Evolutionary conservation across 2,797 vertebrate genomes (phyloP).

Genomic region (Semotilus atromaculatus): DNA sequence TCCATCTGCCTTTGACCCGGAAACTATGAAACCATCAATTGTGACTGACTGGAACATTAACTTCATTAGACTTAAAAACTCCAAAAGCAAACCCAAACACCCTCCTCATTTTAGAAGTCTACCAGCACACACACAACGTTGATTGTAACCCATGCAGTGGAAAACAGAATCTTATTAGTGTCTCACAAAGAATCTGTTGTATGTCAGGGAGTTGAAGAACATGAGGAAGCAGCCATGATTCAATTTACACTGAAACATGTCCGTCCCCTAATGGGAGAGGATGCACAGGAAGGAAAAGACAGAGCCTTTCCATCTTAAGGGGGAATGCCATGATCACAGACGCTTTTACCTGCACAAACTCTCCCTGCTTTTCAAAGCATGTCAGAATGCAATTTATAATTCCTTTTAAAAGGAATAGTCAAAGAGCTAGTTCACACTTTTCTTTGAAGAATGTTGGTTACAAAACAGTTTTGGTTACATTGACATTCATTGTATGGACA

Average conservation of each 20-base stretch:
- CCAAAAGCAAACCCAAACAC: background rate
- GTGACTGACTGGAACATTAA: background rate
- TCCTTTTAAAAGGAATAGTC: no score
- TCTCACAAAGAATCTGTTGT: conserved; percentile 38
- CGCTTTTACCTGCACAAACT: background rate
- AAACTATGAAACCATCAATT: background rate
- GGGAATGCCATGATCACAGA: background rate
- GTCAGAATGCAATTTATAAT: background rate
- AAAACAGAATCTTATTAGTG: conserved; percentile 35
- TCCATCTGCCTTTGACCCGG: background rate
- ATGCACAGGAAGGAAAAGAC: background rate
- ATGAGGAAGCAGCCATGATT: conserved; percentile 19
- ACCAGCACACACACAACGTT: background rate
- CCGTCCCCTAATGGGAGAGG: background rate
- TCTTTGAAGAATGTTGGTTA: no score
- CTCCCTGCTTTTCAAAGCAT: background rate
- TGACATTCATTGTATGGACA: no score
- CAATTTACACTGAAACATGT: conserved; percentile 12
- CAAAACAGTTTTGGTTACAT: no score
- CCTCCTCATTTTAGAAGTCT: background rate
- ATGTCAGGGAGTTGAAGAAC: background rate
- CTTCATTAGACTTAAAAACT: background rate
- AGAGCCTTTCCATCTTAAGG: background rate
- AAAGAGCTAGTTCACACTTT: no score
- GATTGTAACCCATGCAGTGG: background rate